phyloP scores from a whole-genome alignment of 2,888 invertebrate genomes.

The Erynnis tages region DNA sequence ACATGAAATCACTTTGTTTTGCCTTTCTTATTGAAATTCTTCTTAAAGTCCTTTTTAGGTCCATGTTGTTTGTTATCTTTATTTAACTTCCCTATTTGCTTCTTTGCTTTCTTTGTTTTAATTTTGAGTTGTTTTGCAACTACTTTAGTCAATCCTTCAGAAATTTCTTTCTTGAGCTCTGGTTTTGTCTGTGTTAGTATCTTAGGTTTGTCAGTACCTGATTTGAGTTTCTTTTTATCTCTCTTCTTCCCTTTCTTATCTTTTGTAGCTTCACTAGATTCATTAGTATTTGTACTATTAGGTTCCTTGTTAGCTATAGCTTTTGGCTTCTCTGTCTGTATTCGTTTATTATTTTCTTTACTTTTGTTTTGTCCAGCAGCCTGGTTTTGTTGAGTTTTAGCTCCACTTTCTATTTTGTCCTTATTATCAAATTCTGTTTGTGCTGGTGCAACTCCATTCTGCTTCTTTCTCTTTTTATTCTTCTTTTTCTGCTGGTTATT shows the following conservation, averaged over 20 bases:
- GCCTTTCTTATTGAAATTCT: constrained; percentile 37
- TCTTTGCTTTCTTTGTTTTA: constrained; percentile 58
- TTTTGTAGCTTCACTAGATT: constrained; percentile 29
- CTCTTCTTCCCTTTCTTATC: constrained; percentile 44
- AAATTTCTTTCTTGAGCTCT: constrained; percentile 46
- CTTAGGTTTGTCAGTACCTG: constrained; percentile 26
- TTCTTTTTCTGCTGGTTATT: constrained; percentile 10
- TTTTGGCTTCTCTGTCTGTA: neutral
- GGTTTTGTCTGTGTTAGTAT: constrained; percentile 41
- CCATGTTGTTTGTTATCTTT: constrained; percentile 35
- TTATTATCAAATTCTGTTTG: neutral
- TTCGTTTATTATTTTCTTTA: neutral
- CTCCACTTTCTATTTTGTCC: neutral
- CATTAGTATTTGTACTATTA: neutral
- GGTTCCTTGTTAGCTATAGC: neutral
- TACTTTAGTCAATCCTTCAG: constrained; percentile 49
- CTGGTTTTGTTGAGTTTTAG: too few species aligned
- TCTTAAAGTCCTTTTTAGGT: constrained; percentile 46
- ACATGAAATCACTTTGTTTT: neutral
- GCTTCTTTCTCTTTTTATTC: neutral
- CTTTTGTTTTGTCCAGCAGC: too few species aligned
- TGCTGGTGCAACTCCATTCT: neutral
- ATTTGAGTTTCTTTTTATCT: constrained; percentile 27
- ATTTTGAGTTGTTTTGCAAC: constrained; percentile 63
- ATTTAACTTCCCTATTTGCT: constrained; percentile 61